Conservation (phyloP, 2,888 invertebrate genomes). For the Onthophagus sagittarius region DNA sequence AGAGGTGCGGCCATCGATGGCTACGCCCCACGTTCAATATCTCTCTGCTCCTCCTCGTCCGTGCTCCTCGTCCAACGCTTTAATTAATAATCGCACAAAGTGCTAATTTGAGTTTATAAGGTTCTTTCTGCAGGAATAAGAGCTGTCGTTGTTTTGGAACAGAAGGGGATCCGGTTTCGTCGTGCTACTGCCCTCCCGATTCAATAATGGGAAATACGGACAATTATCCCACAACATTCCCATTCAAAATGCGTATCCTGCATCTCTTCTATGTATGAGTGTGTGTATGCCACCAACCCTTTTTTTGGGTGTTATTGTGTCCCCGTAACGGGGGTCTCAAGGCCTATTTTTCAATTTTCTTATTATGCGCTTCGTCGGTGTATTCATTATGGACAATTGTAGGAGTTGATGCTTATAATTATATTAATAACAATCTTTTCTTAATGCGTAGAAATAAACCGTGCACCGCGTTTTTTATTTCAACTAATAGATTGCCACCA, state of each 20-base stretch:
- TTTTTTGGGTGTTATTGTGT: not conserved
- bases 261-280: not conserved
- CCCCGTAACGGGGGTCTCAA: too few relatives aligned
- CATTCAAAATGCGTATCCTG: conserved; percentile 5
- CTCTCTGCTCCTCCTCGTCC: not conserved
- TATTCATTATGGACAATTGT: conserved; percentile 1
- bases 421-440: not conserved
- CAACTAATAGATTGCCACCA: too few relatives aligned
- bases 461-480: too few relatives aligned
- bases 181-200: not conserved
- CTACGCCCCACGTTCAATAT: conserved; percentile 8
- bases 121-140: not conserved
- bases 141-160: conserved; percentile 8
- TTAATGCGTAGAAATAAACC: not conserved
- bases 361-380: not conserved
- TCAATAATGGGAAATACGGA: not conserved
- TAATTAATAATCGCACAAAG: not conserved
- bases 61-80: not conserved
- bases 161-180: conserved; percentile 7
- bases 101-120: conserved; percentile 8
- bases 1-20: not conserved
- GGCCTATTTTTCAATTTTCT: conserved; percentile 11
- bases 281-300: not conserved
- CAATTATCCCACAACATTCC: conserved; percentile 8
- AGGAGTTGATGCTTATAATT: not conserved